Conservation (phyloP, 1,140 invertebrate genomes). For the Alviniconcha marisindica region DNA sequence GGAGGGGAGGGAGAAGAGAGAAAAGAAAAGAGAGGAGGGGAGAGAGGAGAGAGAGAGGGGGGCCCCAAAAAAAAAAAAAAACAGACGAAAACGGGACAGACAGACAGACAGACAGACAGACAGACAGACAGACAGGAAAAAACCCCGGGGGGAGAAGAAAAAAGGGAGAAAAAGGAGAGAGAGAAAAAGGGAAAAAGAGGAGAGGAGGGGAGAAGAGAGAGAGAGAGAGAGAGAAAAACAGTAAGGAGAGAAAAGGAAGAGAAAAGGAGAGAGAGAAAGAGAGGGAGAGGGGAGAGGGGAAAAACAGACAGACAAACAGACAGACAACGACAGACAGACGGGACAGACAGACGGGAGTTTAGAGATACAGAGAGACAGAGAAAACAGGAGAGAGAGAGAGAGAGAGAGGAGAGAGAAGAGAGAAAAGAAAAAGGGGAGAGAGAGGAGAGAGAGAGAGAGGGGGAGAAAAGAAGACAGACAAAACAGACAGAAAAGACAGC, state of each 20-base stretch:
- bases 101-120: not conserved
- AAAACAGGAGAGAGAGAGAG: not conserved
- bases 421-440: too few species aligned
- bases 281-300: conserved; percentile 17
- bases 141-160: not conserved
- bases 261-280: conserved; percentile 26
- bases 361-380: conserved; percentile 2
- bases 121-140: too few species aligned
- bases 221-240: conserved; percentile 4
- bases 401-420: too few species aligned
- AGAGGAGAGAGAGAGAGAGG: too few species aligned
- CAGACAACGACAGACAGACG: not conserved
- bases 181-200: not conserved
- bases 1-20: not conserved
- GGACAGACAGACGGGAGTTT: not conserved
- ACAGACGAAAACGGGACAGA: not conserved
- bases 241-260: not conserved
- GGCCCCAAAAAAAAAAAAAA: too few species aligned
- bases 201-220: not conserved
- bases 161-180: not conserved
- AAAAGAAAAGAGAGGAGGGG: not conserved
- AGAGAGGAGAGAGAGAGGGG: not conserved
- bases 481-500: too few species aligned
- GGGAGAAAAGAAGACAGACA: too few species aligned
- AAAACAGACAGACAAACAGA: too few species aligned